Conservation (phyloP, 2,113 vertebrate species). For the Stegostoma tigrinum region DNA sequence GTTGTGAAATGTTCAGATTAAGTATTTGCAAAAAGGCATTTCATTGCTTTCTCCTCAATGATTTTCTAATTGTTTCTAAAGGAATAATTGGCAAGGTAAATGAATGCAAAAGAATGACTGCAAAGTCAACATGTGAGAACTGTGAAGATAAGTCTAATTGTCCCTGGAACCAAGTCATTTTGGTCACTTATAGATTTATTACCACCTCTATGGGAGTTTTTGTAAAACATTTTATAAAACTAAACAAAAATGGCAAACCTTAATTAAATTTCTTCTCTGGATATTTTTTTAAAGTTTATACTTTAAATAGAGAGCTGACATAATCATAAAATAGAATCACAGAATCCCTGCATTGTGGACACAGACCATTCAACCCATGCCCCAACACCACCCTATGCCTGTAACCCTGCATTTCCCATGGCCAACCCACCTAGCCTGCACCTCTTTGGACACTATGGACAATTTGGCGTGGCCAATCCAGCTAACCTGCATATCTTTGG, state of each 20-base stretch:
- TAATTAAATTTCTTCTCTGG: not conserved
- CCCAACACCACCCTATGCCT: too few relatives aligned
- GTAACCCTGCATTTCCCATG: too few relatives aligned
- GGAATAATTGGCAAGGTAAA: not conserved
- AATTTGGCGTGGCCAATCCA: too few relatives aligned
- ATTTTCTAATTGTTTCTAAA: not conserved
- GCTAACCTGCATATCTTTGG: too few relatives aligned
- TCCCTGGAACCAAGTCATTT: not conserved
- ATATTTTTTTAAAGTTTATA: not conserved
- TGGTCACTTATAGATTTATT: not conserved
- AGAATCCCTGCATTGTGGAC: too few relatives aligned
- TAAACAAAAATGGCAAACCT: not conserved
- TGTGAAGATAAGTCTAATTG: not conserved
- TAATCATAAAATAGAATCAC: not conserved
- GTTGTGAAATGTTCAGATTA: not conserved
- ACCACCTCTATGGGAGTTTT: not conserved
- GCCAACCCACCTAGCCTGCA: too few relatives aligned
- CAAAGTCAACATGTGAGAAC: not conserved
- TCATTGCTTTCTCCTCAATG: not conserved
- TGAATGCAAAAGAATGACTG: not conserved
- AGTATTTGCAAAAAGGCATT: not conserved
- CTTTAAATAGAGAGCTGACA: not conserved
- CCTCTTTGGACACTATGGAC: too few relatives aligned
- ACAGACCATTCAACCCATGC: too few relatives aligned
- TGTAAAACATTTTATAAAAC: not conserved